These are phyloP conservation scores for Thereva nobilitata DNA, from an alignment of 2,888 invertebrate genomes.

Conservation along the genomic window DNA sequence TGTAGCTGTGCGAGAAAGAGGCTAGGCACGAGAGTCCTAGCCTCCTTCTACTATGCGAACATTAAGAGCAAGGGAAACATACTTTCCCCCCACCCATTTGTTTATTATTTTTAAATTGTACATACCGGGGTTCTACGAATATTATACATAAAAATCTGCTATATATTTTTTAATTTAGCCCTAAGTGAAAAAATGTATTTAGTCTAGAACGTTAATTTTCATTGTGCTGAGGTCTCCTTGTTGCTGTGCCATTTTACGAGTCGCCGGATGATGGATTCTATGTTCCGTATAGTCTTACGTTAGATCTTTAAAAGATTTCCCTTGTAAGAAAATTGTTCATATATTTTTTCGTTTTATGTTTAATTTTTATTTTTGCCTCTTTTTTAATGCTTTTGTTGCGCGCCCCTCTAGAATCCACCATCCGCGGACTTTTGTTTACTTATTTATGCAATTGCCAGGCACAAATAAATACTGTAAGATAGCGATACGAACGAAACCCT, in stretches of 20 bases:
- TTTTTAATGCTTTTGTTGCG: not conserved
- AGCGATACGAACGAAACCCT: not conserved
- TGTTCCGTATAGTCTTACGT: not conserved
- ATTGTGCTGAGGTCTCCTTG: constrained; percentile 31
- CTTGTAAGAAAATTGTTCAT: not conserved
- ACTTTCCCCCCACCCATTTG: too few species aligned
- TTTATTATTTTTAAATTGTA: too few species aligned
- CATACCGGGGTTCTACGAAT: too few species aligned
- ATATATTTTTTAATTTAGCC: too few species aligned
- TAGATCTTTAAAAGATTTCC: constrained; percentile 23
- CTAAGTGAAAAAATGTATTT: too few species aligned
- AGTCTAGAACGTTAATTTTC: not conserved
- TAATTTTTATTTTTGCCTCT: constrained; percentile 20
- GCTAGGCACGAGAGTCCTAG: constrained; percentile 2
- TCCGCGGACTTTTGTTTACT: constrained; percentile 9
- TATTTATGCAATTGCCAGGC: constrained; percentile 26
- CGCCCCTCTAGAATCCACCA: not conserved
- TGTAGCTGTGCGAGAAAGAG: constrained; percentile 21
- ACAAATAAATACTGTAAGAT: constrained; percentile 11
- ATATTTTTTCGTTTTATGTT: constrained; percentile 15
- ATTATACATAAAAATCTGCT: too few species aligned
- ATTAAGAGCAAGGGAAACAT: constrained; percentile 2
- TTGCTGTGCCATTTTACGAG: constrained; percentile 22
- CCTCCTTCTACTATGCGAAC: constrained; percentile 25
- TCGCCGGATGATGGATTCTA: constrained; percentile 8